Evolutionary conservation across 2,113 vertebrate genomes (phyloP).

Genomic region (Salvator merianae): DNA sequence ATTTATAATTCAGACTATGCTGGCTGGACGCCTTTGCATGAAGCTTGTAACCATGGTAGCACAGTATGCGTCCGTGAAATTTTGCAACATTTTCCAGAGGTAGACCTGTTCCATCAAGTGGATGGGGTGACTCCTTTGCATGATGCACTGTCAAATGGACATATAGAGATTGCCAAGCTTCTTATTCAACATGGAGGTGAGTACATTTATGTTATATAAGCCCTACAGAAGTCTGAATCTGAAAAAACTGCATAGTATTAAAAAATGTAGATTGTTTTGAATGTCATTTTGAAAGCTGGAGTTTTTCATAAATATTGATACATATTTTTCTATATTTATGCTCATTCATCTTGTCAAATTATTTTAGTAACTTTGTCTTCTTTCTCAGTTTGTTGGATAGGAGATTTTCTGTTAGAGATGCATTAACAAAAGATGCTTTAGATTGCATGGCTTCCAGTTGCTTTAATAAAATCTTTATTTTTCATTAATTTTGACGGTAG

Average conservation of each 20-base stretch:
- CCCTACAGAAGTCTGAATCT: constrained; percentile 57
- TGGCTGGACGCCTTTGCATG: constrained; percentile 97
- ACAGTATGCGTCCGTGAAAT: constrained; percentile 88
- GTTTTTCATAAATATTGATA: constrained; percentile 54
- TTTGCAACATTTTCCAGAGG: constrained; percentile 85
- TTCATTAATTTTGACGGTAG: background rate
- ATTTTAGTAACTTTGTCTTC: constrained; percentile 8
- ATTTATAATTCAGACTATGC: constrained; percentile 90
- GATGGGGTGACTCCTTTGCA: constrained; percentile 92
- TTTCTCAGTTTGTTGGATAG: constrained; percentile 37
- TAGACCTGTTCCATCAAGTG: constrained; percentile 88
- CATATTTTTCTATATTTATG: constrained; percentile 54
- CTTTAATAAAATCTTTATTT: constrained; percentile 41
- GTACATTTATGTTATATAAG: constrained; percentile 70
- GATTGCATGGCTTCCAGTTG: constrained; percentile 37
- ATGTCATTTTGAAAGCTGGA: constrained; percentile 53
- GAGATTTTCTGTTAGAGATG: constrained; percentile 47
- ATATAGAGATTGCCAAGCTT: constrained; percentile 89
- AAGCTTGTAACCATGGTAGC: constrained; percentile 97
- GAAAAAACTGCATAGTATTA: constrained; percentile 34
- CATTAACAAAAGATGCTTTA: constrained; percentile 46
- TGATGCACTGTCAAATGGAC: constrained; percentile 88
- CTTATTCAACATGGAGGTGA: constrained; percentile 88
- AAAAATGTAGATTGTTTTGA: constrained; percentile 32
- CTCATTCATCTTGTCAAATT: constrained; percentile 47